phyloP scores from a whole-genome alignment of 2,888 invertebrate species.

The Drosophila rubida region DNA sequence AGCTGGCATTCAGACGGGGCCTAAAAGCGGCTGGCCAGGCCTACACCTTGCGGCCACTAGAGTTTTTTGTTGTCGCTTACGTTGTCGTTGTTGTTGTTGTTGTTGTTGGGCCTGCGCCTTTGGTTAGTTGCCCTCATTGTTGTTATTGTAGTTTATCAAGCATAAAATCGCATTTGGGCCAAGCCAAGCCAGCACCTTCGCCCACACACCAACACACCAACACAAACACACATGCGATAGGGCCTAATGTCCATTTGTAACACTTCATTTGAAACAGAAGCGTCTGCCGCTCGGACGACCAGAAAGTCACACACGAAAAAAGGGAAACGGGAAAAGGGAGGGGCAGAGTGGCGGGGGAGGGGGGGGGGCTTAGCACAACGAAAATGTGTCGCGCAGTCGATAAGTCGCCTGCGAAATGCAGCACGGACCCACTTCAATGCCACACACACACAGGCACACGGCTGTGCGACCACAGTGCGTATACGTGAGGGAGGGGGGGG shows the following conservation, averaged over 20 bases:
- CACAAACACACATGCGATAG: conserved; percentile 2
- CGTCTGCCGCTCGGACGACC: conserved; percentile 26
- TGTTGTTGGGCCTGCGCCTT: conserved; percentile 43
- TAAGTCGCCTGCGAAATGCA: conserved; percentile 44
- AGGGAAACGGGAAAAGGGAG: not conserved
- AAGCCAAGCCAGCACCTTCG: conserved; percentile 36
- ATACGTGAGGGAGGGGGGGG: conserved; percentile 22
- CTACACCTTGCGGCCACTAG: conserved; percentile 48
- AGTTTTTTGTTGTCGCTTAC: conserved; percentile 3
- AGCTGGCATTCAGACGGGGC: conserved; percentile 33
- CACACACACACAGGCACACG: not conserved
- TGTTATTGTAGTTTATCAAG: conserved; percentile 76
- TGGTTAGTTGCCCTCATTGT: conserved; percentile 43
- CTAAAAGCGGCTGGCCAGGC: conserved; percentile 40
- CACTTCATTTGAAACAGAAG: conserved; percentile 76
- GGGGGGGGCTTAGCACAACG: conserved; percentile 11
- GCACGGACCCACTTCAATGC: no score
- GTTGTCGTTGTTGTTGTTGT: conserved; percentile 4
- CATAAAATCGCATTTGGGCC: conserved; percentile 74
- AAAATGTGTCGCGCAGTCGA: conserved; percentile 45
- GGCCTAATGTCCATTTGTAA: conserved; percentile 74
- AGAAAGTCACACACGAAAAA: conserved; percentile 42
- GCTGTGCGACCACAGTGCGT: conserved; percentile 38
- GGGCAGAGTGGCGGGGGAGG: no score
- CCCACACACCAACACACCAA: conserved; percentile 12